Conservation (phyloP, 2,113 vertebrate species). For the Strigops habroptila region DNA sequence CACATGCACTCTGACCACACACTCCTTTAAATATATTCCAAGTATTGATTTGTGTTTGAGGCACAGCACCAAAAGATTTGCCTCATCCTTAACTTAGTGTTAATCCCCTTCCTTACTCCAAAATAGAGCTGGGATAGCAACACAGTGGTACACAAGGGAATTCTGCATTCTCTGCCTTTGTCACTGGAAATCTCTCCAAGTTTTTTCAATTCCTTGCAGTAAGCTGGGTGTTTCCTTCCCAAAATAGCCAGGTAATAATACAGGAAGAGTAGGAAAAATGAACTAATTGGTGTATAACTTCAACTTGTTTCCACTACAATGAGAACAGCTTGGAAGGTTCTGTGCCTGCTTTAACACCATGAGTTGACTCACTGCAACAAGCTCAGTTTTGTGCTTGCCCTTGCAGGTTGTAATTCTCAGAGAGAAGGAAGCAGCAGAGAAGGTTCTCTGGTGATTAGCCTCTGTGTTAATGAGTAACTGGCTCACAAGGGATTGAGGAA, state of each 20-base stretch:
- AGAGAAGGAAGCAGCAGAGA: neutral
- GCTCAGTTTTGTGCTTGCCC: neutral
- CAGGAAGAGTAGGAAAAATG: neutral
- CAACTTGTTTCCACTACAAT: neutral
- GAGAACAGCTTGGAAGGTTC: neutral
- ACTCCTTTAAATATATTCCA: neutral
- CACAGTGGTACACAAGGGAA: neutral
- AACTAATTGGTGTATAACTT: neutral
- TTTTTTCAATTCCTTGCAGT: neutral
- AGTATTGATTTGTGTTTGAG: neutral
- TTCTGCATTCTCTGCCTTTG: neutral
- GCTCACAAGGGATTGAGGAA: neutral
- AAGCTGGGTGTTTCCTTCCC: neutral
- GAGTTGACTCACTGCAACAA: neutral
- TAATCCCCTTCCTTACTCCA: neutral
- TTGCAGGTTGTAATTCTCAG: neutral
- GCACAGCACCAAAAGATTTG: neutral
- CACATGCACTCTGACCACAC: neutral
- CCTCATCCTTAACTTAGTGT: neutral
- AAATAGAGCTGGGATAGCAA: rapidly evolving
- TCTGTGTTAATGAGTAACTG: conserved; percentile 54
- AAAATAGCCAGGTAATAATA: neutral
- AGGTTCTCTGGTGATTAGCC: neutral
- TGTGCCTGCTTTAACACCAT: neutral
- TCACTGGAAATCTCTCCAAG: rapidly evolving